Percentiles rank a stretch among this genome's conserved stretches.
phyloP scores from a whole-genome alignment of 2,797 vertebrate species.

The Streptopelia turtur region DNA sequence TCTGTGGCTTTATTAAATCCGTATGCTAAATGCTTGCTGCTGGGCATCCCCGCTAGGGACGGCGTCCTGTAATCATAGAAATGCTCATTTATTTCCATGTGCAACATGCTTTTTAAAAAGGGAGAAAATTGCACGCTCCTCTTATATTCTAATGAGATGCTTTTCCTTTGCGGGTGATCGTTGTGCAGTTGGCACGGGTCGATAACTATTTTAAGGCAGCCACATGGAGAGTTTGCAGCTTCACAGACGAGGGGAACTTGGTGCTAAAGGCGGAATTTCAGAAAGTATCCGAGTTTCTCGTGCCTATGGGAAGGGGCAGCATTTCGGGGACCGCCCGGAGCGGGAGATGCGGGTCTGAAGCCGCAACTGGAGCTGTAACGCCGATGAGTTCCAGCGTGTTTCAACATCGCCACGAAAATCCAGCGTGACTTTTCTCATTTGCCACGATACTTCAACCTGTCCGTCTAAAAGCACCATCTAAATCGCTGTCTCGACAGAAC shows the following conservation, averaged over 20 bases:
- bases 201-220: not conserved
- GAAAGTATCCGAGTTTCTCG: not conserved
- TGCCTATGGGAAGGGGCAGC: not conserved
- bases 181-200: not conserved
- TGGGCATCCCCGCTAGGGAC: accelerated
- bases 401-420: not conserved
- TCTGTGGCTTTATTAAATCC: not conserved
- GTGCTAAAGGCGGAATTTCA: not conserved
- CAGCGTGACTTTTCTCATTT: not conserved
- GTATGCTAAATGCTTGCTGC: not conserved
- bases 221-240: not conserved
- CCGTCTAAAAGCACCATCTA: not conserved
- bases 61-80: not conserved
- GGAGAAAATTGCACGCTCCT: not conserved
- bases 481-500: not conserved
- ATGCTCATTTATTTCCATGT: not conserved
- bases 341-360: not conserved
- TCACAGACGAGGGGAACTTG: not conserved
- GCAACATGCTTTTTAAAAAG: not conserved
- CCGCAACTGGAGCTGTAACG: not conserved
- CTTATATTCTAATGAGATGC: not conserved
- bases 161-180: not conserved
- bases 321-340: not conserved
- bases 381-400: not conserved
- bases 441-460: accelerated